Percentiles rank a stretch among this genome's conserved stretches.
These are phyloP conservation scores for Lepidurus apus DNA, from an alignment of 1,140 invertebrate genomes.

Conservation along the genomic window DNA sequence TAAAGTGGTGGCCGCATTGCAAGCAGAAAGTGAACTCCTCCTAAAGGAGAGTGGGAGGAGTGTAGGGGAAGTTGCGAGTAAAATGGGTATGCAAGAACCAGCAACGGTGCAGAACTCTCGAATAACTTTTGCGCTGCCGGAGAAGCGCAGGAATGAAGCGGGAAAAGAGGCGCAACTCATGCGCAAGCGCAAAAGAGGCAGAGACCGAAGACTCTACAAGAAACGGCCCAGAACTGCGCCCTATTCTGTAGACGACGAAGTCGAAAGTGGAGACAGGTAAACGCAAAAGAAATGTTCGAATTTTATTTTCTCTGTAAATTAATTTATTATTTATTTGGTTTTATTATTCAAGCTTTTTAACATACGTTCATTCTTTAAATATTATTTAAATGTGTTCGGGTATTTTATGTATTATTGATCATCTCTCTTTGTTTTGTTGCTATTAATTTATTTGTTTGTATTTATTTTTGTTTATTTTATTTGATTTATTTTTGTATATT, in stretches of 20 bases:
- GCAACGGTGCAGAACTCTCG: neutral
- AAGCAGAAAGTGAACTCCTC: neutral
- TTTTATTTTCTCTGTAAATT: too few species aligned
- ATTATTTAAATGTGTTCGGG: too few species aligned
- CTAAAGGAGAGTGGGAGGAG: conserved; percentile 35
- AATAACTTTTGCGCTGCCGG: neutral
- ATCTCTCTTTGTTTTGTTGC: too few species aligned
- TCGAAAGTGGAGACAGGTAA: conserved; percentile 4
- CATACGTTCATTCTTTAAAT: too few species aligned
- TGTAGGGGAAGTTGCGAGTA: neutral
- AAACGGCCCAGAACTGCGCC: neutral
- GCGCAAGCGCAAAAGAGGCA: conserved; percentile 10
- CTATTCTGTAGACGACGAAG: neutral
- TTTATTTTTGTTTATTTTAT: too few species aligned
- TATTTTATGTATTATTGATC: too few species aligned
- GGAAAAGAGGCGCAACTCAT: neutral
- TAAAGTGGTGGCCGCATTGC: neutral
- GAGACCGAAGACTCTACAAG: neutral
- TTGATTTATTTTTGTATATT: too few species aligned
- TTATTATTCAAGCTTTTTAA: too few species aligned
- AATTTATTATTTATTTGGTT: too few species aligned
- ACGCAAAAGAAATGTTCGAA: neutral
- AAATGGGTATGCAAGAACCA: conserved; percentile 13
- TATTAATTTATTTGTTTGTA: too few species aligned
- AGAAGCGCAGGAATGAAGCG: neutral